Base-by-base conservation (phyloP, 1,140 invertebrate species). In the Atopsyche davidsoni region DNA sequence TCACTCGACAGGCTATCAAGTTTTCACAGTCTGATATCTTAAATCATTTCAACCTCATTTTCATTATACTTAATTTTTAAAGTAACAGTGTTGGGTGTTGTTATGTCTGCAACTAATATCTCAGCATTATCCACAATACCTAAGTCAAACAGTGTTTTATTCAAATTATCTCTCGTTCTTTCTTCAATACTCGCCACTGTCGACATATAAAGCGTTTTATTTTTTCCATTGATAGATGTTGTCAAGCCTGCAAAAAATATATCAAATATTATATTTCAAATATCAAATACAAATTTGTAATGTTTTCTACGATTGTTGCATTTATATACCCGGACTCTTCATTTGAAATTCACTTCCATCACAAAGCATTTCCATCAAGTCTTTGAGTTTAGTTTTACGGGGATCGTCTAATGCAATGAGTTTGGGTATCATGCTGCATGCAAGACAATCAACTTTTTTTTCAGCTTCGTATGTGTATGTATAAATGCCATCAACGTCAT, bases 401-500 rank as follows among this genome's bases (percentile, higher is more conserved):
- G 74, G 67, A 65, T 81, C 76, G n/a, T 81, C 77, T 31, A 96
- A 80, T 48, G 79, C 71, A 23, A 96, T 68, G 19, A 75, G 69
- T 57, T 83, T 79, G 0, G 85, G 83, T 3, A 80, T 73, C 61
- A 87, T 84, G 62, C 88, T 90, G 59, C 94, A 98, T 0, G 86
- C 89, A 11, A 94, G 63, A 64, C 94, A 97, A 59, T 89, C 81
- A 0, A 83, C 70, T 62, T 90, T 83, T 60, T 79, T 87, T 61
- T 97, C 93, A 0, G 92, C 88, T 70, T 90, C 85, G 67, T 96
- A 98, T 22, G 91, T 93, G 61, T 94, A 96, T 0, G 92, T 92
- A 63, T 98, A 98, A 43, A 98, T 89, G 9, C 96, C 96, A 64
- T 98, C 92, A 1, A 89, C 75, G 75, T 99, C 91, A 65, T 96